phyloP scores from a whole-genome alignment of 2,888 invertebrate species.

The Serripes groenlandicus region DNA sequence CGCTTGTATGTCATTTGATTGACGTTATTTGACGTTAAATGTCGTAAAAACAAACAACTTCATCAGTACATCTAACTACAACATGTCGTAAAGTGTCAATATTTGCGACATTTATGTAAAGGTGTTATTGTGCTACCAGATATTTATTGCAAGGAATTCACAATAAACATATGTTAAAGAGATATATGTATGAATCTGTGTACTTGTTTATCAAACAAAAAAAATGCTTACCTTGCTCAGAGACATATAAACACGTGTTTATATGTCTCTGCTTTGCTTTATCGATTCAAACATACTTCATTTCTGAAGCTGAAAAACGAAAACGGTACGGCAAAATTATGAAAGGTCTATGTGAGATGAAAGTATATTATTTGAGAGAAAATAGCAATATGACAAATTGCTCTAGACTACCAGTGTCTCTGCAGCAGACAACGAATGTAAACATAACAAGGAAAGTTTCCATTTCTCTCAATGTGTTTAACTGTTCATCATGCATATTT shows the following conservation, averaged over 20 bases:
- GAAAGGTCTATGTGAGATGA: no score
- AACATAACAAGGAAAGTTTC: no score
- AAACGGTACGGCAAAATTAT: no score
- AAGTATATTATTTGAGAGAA: no score
- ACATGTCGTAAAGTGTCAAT: constrained; percentile 23
- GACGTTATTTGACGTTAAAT: constrained; percentile 5
- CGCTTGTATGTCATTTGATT: neutral
- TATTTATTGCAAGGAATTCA: no score
- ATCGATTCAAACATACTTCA: neutral
- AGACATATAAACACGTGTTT: neutral
- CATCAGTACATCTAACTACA: constrained; percentile 18
- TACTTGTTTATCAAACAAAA: neutral
- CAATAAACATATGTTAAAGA: neutral
- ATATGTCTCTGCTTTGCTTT: neutral
- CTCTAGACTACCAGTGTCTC: no score
- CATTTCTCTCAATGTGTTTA: no score
- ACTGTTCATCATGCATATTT: no score
- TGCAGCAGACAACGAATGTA: no score
- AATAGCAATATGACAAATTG: no score
- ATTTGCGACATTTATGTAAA: neutral
- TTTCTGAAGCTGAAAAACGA: no score
- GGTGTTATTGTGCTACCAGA: no score
- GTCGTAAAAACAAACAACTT: neutral
- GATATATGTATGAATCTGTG: neutral
- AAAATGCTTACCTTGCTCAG: neutral